Percentiles rank a stretch among this genome's conserved stretches.
phyloP scores from a whole-genome alignment of 92 coral and sea anemone species.

The Epizoanthus ramosus region DNA sequence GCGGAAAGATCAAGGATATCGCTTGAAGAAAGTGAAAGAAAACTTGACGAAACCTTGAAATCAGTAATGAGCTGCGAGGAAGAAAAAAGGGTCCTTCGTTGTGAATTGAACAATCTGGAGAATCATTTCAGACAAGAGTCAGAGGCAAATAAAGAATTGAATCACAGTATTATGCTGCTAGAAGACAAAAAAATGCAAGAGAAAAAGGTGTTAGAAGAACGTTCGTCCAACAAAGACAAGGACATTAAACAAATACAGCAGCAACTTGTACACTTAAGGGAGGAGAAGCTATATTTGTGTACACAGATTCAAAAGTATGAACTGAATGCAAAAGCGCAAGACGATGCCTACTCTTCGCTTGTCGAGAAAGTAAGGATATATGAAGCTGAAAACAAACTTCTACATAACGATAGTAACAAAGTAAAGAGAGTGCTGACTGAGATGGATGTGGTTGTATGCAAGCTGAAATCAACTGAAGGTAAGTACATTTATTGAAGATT shows the following conservation, averaged over 20 bases:
- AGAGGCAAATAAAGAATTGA: slow-evolving; percentile 5
- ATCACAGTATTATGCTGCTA: not conserved
- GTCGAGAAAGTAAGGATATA: slow-evolving; percentile 14
- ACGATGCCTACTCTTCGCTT: slow-evolving; percentile 13
- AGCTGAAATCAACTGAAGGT: slow-evolving; percentile 40
- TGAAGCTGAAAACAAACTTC: slow-evolving; percentile 9
- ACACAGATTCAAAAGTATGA: slow-evolving; percentile 26
- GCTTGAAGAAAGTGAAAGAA: slow-evolving; percentile 15
- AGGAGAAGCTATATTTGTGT: slow-evolving; percentile 28
- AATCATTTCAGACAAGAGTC: not conserved
- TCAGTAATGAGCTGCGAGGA: slow-evolving; percentile 9
- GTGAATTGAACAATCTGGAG: not conserved
- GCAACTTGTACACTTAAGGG: slow-evolving; percentile 13
- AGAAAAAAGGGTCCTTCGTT: slow-evolving; percentile 5
- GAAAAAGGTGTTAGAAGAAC: slow-evolving; percentile 20
- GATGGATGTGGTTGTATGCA: slow-evolving; percentile 11
- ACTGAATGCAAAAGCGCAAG: not conserved
- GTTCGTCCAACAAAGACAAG: not conserved
- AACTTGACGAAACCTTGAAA: not conserved
- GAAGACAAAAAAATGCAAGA: slow-evolving; percentile 14
- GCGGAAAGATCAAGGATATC: not conserved
- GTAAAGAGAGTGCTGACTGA: slow-evolving; percentile 1
- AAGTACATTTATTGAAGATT: no score
- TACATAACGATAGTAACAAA: slow-evolving; percentile 21
- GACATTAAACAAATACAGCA: slow-evolving; percentile 13